Conservation (phyloP, 2,888 invertebrate species). For the Petrophora chlorosata region DNA sequence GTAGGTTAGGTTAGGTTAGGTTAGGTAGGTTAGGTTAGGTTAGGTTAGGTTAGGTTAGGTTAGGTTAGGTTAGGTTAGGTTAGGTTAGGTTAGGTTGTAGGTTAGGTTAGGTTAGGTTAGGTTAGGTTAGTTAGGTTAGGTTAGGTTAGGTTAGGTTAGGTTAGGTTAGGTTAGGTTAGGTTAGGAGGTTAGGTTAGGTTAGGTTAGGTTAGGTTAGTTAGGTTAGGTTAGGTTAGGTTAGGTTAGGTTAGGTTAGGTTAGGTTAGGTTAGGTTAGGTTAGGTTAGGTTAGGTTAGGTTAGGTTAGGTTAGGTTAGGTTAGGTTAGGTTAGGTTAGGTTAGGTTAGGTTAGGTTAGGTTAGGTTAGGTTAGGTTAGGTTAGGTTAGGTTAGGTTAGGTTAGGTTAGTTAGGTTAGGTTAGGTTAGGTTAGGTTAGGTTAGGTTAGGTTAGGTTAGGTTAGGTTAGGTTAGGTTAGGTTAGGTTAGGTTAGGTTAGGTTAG, state of each 20-base stretch:
- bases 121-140: constrained; percentile 18
- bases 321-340: constrained; percentile 26
- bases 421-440: constrained; percentile 12
- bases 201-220: constrained; percentile 31
- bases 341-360: constrained; percentile 2
- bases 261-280: constrained; percentile 30
- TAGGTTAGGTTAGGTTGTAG: constrained; percentile 19
- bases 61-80: constrained; percentile 29
- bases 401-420: constrained; percentile 6
- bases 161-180: constrained; percentile 30
- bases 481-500: constrained; percentile 12
- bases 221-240: constrained; percentile 32
- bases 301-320: constrained; percentile 30
- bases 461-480: constrained; percentile 12
- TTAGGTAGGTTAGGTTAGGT: constrained; percentile 12
- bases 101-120: constrained; percentile 18
- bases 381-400: constrained; percentile 3
- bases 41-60: constrained; percentile 18
- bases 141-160: constrained; percentile 15
- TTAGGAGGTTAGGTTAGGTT: constrained; percentile 33
- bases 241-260: constrained; percentile 30
- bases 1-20: constrained; percentile 19
- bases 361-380: constrained; percentile 10
- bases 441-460: constrained; percentile 12
- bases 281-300: constrained; percentile 30